Percentiles rank a stretch among this genome's conserved stretches.
phyloP scores from a whole-genome alignment of 1,140 invertebrate genomes.

The Notospermus geniculatus region DNA sequence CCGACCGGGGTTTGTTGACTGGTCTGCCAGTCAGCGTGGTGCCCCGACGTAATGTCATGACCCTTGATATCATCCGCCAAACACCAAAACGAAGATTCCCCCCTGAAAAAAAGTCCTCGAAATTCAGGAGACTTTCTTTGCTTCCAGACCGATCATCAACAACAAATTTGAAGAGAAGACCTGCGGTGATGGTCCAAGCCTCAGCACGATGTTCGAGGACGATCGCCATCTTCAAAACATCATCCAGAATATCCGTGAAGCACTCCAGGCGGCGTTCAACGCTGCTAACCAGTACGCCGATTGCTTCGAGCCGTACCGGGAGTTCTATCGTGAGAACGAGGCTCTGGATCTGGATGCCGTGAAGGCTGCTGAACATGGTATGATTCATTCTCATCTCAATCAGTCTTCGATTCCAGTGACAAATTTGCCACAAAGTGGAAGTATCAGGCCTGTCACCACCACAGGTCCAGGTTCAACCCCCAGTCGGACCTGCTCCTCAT shows the following conservation, averaged over 20 bases:
- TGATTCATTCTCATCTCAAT: conserved; percentile 5
- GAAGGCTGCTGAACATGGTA: conserved; percentile 51
- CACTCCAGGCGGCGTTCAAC: conserved; percentile 64
- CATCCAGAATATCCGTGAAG: conserved; percentile 53
- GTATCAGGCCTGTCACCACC: too few species aligned
- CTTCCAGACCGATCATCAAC: conserved; percentile 71
- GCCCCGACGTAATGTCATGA: too few species aligned
- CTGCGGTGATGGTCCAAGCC: conserved; percentile 65
- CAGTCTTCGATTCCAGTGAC: too few species aligned
- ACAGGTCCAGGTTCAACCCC: too few species aligned
- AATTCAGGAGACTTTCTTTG: too few species aligned
- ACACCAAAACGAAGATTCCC: too few species aligned
- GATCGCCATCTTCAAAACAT: conserved; percentile 63
- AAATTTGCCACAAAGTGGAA: too few species aligned
- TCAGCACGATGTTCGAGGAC: conserved; percentile 65
- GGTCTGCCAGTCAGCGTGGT: too few species aligned
- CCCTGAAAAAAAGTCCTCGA: too few species aligned
- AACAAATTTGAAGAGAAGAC: conserved; percentile 68
- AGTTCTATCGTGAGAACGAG: conserved; percentile 71
- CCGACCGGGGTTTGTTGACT: too few species aligned
- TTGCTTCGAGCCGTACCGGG: conserved; percentile 66
- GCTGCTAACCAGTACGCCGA: conserved; percentile 64
- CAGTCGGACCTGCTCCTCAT: too few species aligned
- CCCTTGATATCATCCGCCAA: too few species aligned
- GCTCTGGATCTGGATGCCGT: conserved; percentile 61